Evolutionary conservation across 2,113 vertebrate genomes (phyloP).

Genomic region (Oryzias melastigma): DNA sequence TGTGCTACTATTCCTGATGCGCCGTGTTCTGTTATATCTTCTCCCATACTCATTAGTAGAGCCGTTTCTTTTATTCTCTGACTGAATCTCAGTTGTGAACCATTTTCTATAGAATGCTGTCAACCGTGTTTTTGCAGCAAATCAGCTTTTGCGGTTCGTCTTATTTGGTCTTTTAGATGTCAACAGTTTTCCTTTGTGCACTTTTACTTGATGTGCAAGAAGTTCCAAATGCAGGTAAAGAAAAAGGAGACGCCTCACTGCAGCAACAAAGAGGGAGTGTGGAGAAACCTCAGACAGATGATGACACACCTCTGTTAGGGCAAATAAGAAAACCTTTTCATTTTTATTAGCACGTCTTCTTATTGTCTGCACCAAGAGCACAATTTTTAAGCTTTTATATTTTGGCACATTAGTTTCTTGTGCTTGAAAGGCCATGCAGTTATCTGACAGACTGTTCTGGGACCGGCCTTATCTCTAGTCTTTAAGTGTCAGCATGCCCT

Average conservation of each 20-base stretch:
- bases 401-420: neutral
- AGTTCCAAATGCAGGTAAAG: neutral
- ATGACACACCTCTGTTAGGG: constrained; percentile 37
- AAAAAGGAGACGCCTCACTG: constrained; percentile 9
- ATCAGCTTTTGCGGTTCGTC: neutral
- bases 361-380: constrained; percentile 2
- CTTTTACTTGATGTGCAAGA: constrained; percentile 8
- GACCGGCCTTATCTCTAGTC: constrained; percentile 48
- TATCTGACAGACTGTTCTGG: constrained; percentile 23
- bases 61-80: too few relatives aligned
- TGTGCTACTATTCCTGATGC: too few relatives aligned
- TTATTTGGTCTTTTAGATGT: neutral
- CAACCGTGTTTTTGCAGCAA: too few relatives aligned
- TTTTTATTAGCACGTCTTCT: constrained; percentile 7
- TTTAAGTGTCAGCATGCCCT: constrained; percentile 22
- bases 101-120: too few relatives aligned
- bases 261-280: constrained; percentile 11
- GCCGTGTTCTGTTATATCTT: too few relatives aligned
- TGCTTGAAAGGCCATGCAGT: constrained; percentile 24
- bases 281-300: constrained; percentile 20
- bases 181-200: constrained; percentile 23
- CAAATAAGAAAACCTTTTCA: neutral
- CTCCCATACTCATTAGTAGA: too few relatives aligned
- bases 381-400: constrained; percentile 3
- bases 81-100: too few relatives aligned